A percentile compares a stretch with the other conserved stretches of the same genome.
Conservation (phyloP, 2,888 invertebrate species). For the Quadriops clusia region DNA sequence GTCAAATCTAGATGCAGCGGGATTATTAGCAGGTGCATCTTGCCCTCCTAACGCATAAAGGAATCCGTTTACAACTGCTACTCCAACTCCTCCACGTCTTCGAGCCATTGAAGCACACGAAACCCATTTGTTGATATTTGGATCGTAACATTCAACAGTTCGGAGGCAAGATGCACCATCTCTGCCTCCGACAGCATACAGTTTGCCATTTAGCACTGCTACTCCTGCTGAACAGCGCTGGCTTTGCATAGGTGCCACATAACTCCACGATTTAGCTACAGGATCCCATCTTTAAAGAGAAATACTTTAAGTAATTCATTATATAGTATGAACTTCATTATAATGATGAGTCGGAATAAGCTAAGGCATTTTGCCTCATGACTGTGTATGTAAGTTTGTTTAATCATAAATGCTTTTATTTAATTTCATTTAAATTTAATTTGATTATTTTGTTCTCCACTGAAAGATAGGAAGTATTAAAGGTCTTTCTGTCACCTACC, state of each 20-base stretch:
- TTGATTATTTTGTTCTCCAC: too few relatives aligned
- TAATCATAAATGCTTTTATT: background rate
- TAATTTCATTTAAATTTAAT: too few relatives aligned
- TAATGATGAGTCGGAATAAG: background rate
- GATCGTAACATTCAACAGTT: conserved; percentile 73
- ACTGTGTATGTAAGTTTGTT: background rate
- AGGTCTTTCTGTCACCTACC: too few relatives aligned
- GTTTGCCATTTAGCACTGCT: conserved; percentile 68
- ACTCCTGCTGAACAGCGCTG: conserved; percentile 86
- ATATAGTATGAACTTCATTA: background rate
- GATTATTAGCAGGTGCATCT: conserved; percentile 83
- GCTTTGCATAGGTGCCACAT: conserved; percentile 80
- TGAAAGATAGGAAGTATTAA: too few relatives aligned
- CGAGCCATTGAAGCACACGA: conserved; percentile 79
- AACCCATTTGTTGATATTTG: conserved; percentile 70
- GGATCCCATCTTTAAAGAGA: conserved; percentile 65
- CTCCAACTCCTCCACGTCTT: conserved; percentile 80
- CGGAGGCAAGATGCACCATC: conserved; percentile 85
- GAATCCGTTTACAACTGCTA: conserved; percentile 75
- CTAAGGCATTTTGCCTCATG: background rate
- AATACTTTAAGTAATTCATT: background rate
- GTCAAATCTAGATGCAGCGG: conserved; percentile 69
- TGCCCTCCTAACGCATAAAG: conserved; percentile 89
- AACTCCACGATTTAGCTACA: conserved; percentile 75
- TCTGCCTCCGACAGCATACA: conserved; percentile 87